These are phyloP conservation scores for Harpagifer antarcticus DNA, from an alignment of 2,797 vertebrate genomes.

Conservation along the genomic window DNA sequence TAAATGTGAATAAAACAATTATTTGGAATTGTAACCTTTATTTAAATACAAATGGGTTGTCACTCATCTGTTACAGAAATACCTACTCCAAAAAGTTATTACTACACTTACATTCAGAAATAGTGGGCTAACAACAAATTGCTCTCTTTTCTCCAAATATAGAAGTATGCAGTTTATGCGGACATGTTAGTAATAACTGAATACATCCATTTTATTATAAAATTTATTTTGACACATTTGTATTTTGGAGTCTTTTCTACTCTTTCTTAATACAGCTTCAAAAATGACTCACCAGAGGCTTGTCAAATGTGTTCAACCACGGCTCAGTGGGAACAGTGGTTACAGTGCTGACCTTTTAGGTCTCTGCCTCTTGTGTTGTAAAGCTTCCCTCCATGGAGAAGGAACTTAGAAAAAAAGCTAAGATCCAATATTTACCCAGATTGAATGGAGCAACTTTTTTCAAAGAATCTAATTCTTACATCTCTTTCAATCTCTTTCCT, in stretches of 20 bases:
- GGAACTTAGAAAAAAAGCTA: conserved; percentile 5
- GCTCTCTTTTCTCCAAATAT: background rate
- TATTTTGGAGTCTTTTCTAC: background rate
- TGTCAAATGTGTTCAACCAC: background rate
- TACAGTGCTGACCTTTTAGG: conserved; percentile 21
- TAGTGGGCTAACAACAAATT: background rate
- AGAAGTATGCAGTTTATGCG: background rate
- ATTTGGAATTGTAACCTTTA: conserved; percentile 2
- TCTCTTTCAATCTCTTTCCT: conserved; percentile 36
- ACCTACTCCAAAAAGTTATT: background rate
- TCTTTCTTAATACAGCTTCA: background rate
- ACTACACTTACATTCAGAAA: background rate
- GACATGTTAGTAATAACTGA: background rate
- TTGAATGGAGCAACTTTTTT: conserved; percentile 21
- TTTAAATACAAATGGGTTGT: background rate
- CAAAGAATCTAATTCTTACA: conserved; percentile 35
- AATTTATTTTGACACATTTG: background rate
- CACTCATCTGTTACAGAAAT: background rate
- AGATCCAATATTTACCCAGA: conserved; percentile 7
- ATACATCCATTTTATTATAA: conserved; percentile 8
- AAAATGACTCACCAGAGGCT: background rate
- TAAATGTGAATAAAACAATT: no score
- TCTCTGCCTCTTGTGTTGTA: background rate
- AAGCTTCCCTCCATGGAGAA: background rate
- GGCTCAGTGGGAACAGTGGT: conserved; percentile 1